Conservation (phyloP, 2,888 invertebrate genomes). For the Pristionchus maxplancki region DNA sequence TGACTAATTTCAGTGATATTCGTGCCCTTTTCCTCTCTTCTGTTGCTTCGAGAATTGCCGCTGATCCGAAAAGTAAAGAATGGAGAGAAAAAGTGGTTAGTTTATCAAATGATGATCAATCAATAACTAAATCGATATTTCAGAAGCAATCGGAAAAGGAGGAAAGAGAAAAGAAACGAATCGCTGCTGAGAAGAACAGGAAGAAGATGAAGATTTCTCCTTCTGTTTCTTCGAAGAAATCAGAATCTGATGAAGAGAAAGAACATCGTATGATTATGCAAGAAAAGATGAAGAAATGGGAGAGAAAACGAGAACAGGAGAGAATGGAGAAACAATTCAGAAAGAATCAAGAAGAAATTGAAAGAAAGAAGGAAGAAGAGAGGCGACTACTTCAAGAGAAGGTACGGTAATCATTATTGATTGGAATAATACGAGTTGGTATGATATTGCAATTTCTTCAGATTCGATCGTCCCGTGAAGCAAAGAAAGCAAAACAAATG, state of each 20-base stretch:
- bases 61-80: not conserved
- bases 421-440: not conserved
- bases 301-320: not conserved
- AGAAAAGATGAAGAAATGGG: not conserved
- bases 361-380: not conserved
- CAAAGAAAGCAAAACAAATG: not conserved
- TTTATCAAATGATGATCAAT: not conserved
- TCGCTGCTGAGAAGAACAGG: not conserved
- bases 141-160: not conserved
- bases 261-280: not conserved
- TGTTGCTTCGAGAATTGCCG: not conserved
- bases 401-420: not conserved
- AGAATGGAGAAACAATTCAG: not conserved
- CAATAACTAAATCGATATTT: not conserved
- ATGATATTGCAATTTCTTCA: not conserved
- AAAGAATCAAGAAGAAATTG: not conserved
- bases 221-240: not conserved
- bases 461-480: not conserved
- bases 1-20: not conserved
- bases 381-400: not conserved
- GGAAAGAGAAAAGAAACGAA: not conserved
- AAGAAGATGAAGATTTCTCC: not conserved
- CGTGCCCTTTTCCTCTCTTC: not conserved
- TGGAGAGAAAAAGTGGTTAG: not conserved
- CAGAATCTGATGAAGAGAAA: not conserved